phyloP scores from a whole-genome alignment of 2,797 vertebrate genomes.

The Clangula hyemalis region DNA sequence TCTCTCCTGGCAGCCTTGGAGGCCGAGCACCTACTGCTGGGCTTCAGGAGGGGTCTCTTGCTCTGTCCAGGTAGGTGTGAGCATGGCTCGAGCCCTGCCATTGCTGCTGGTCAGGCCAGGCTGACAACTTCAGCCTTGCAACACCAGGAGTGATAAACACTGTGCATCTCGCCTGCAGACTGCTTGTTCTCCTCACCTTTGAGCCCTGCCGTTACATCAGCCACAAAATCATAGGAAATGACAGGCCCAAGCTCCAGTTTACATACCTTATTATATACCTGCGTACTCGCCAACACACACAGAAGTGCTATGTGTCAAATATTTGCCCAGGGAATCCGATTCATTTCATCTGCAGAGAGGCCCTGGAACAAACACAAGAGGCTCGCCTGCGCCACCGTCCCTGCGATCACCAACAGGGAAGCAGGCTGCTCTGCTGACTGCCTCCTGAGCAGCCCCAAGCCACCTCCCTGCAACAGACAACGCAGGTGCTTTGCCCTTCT shows the following conservation, averaged over 20 bases:
- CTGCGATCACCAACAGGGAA: too few species aligned
- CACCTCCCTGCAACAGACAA: too few species aligned
- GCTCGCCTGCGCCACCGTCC: not conserved
- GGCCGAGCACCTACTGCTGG: not conserved
- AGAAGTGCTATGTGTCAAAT: not conserved
- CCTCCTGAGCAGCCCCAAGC: too few species aligned
- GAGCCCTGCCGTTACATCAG: not conserved
- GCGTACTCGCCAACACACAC: not conserved
- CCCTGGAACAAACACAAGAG: not conserved
- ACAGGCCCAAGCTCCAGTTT: not conserved
- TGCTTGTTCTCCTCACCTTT: not conserved
- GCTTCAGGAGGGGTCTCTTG: not conserved
- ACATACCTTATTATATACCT: not conserved
- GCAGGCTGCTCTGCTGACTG: too few species aligned
- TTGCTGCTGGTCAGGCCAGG: not conserved
- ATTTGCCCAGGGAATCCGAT: not conserved
- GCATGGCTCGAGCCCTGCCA: not conserved
- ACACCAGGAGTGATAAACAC: not conserved
- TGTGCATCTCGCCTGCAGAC: not conserved
- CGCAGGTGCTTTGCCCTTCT: too few species aligned
- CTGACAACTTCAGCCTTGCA: not conserved
- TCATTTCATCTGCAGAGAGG: not conserved
- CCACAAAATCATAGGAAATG: not conserved
- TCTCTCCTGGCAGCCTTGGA: not conserved
- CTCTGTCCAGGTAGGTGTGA: too few species aligned